Conservation (phyloP, 2,797 vertebrate genomes). For the Mustela erminea region DNA sequence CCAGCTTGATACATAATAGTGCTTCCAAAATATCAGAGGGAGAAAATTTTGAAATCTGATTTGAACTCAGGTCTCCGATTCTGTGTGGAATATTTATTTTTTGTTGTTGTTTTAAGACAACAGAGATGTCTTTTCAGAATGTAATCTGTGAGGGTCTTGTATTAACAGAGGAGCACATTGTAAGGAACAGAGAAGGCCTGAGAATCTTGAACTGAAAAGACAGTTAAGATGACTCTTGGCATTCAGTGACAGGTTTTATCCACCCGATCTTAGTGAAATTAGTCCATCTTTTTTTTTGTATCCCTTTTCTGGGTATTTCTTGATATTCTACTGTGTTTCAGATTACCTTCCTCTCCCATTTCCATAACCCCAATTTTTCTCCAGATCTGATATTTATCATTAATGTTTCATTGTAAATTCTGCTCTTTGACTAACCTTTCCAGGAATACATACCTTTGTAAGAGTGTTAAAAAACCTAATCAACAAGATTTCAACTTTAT, state of each 20-base stretch:
- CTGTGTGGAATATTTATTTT: neutral
- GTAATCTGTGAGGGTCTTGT: neutral
- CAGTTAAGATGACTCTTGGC: neutral
- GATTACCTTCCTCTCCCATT: neutral
- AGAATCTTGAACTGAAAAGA: neutral
- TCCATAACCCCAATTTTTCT: neutral
- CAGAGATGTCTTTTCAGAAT: neutral
- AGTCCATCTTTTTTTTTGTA: neutral
- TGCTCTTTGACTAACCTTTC: neutral
- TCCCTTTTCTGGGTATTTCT: neutral
- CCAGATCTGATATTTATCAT: neutral
- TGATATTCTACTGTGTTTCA: neutral
- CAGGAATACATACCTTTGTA: neutral
- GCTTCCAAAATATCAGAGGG: neutral
- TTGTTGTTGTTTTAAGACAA: neutral
- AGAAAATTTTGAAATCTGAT: constrained; percentile 30
- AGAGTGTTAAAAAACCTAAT: neutral
- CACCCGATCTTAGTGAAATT: neutral
- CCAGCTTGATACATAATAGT: neutral
- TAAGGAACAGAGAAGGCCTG: neutral
- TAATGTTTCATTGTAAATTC: constrained; percentile 3
- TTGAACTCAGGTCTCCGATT: neutral
- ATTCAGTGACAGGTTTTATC: neutral
- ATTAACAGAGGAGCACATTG: neutral
- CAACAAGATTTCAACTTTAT: neutral